A percentile compares a stretch with the other conserved stretches of the same genome.
Evolutionary conservation across 2,888 invertebrate genomes (phyloP).

Genomic region (Agonum fuliginosum): DNA sequence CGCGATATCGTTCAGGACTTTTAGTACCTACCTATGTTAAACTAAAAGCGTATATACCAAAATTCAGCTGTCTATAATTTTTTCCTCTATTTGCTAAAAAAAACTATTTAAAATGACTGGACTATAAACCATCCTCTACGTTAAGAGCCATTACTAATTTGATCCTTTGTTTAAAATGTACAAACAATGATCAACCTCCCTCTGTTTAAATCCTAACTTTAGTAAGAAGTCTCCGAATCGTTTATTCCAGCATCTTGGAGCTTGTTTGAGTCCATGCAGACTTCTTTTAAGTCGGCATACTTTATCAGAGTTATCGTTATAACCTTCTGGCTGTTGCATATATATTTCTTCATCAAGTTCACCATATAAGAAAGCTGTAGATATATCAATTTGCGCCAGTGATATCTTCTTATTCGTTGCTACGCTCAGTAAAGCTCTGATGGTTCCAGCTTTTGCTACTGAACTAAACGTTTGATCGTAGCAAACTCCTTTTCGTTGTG

Average conservation of each 20-base stretch:
- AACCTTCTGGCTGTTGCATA: slow-evolving; percentile 68
- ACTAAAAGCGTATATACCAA: too few relatives aligned
- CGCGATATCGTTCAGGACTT: too few relatives aligned
- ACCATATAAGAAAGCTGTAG: slow-evolving; percentile 64
- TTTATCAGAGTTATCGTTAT: slow-evolving; percentile 63
- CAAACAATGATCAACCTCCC: slow-evolving; percentile 66
- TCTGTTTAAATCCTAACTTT: slow-evolving; percentile 64
- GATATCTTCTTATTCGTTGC: slow-evolving; percentile 61
- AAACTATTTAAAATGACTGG: too few relatives aligned
- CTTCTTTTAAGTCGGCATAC: slow-evolving; percentile 67
- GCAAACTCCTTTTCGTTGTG: slow-evolving; percentile 61
- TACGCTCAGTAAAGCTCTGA: slow-evolving; percentile 60
- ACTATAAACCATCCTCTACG: slow-evolving; percentile 68
- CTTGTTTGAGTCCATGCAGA: slow-evolving; percentile 69
- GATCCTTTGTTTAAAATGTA: slow-evolving; percentile 61
- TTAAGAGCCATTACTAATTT: slow-evolving; percentile 65
- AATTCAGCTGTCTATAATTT: too few relatives aligned
- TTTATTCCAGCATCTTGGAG: slow-evolving; percentile 68
- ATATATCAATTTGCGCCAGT: slow-evolving; percentile 52
- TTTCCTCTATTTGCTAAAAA: too few relatives aligned
- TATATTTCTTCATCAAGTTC: slow-evolving; percentile 65
- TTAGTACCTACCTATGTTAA: too few relatives aligned
- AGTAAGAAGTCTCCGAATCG: slow-evolving; percentile 65
- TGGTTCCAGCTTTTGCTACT: slow-evolving; percentile 59
- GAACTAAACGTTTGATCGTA: slow-evolving; percentile 64